Evolutionary conservation across 2,888 invertebrate genomes (phyloP).

Genomic region (Blastobasis lacticolella): DNA sequence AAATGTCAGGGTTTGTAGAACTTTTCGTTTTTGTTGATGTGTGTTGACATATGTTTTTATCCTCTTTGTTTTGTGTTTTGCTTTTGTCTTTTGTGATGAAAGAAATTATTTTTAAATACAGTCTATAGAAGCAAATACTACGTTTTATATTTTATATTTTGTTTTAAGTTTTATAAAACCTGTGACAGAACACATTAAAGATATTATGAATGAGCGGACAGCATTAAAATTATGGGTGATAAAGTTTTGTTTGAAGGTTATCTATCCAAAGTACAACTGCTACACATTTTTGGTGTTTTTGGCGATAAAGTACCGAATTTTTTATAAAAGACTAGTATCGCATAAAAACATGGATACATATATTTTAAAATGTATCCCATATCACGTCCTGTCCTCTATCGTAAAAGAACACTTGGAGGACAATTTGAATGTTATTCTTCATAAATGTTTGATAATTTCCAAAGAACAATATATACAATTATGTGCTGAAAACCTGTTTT

Average conservation of each 20-base stretch:
- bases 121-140: no score
- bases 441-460: conserved; percentile 56
- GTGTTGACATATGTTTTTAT: no score
- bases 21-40: no score
- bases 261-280: conserved; percentile 64
- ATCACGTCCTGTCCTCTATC: conserved; percentile 31
- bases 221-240: conserved; percentile 54
- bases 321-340: conserved; percentile 22
- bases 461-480: conserved; percentile 54
- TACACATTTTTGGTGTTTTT: conserved; percentile 57
- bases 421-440: conserved; percentile 36
- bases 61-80: no score
- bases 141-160: no score
- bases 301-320: conserved; percentile 56
- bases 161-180: no score
- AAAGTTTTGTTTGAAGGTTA: conserved; percentile 60
- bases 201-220: conserved; percentile 47
- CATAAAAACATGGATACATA: conserved; percentile 38
- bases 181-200: no score
- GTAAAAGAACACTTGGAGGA: conserved; percentile 36
- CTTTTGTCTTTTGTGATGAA: no score
- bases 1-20: no score
- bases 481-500: conserved; percentile 61
- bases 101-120: no score
- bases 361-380: conserved; percentile 39